These are phyloP conservation scores for Cebidichthys violaceus DNA, from an alignment of 2,113 vertebrate species.

Conservation along the genomic window DNA sequence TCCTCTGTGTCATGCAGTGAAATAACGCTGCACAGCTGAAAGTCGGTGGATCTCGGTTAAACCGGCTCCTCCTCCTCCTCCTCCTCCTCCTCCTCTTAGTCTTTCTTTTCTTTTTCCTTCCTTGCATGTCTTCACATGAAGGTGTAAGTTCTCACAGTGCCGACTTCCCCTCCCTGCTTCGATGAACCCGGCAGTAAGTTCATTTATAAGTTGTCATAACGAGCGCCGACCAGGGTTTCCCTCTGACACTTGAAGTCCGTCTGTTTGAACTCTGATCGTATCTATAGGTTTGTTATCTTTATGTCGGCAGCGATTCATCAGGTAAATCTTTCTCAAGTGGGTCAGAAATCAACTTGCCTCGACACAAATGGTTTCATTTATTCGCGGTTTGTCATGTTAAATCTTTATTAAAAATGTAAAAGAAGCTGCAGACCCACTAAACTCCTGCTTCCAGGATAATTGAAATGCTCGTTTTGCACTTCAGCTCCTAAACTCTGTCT, in stretches of 20 bases:
- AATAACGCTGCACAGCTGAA: slow-evolving; percentile 39
- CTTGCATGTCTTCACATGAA: not conserved
- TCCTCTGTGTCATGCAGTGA: slow-evolving; percentile 32
- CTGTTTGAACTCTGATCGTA: too few species aligned
- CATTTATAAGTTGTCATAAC: not conserved
- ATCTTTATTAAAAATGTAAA: too few species aligned
- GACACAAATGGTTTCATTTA: too few species aligned
- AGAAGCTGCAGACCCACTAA: too few species aligned
- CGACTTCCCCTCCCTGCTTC: not conserved
- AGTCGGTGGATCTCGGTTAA: slow-evolving; percentile 17
- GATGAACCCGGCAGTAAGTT: not conserved
- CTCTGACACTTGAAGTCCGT: not conserved
- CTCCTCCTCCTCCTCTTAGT: slow-evolving; percentile 2
- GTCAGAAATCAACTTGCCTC: too few species aligned
- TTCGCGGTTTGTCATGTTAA: too few species aligned
- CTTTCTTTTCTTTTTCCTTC: not conserved
- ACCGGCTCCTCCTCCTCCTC: not conserved
- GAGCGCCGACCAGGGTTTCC: not conserved
- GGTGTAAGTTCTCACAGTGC: not conserved
- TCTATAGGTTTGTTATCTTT: not conserved
- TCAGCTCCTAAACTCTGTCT: too few species aligned
- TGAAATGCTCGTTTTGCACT: too few species aligned
- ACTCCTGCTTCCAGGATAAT: too few species aligned
- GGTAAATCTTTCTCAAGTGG: too few species aligned
- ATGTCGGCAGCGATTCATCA: not conserved